Base-by-base conservation (phyloP, 2,888 invertebrate species). In the Tenodera sinensis region DNA sequence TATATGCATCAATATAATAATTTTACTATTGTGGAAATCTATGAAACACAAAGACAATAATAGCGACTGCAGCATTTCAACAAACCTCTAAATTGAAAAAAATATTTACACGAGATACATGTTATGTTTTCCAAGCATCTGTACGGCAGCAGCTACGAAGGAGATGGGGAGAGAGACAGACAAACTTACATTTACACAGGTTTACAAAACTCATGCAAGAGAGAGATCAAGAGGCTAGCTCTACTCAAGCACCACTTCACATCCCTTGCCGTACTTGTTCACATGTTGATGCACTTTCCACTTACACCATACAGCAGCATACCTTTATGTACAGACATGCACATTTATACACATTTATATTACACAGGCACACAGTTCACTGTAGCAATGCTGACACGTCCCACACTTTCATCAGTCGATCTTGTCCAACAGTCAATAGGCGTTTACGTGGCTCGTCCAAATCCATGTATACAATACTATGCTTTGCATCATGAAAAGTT, bases 341-440 rank as follows among this genome's bases (percentile, higher is more conserved):
- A 71, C 54, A 71, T 71, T 71, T 71, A 71, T 71, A 71, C 25
- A 71, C 54, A 71, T 71, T 71, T 71, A 71, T 71, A 71, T 71
- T 71, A 71, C 54, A 71, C 54, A 71, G 54, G 54, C 54, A 71
- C 54, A 71, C 54, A 82, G 28, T 82, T 87, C 87, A 93, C 90
- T 93, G 93, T 89, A 94, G 92, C 91, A 97, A 94, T 87, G 96
- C 96, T 89, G 96, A 95, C 90, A 97, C 95, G 93, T 98, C 98
- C 98, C 98, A 98, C 91, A 98, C 95, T 94, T 99, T 99, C 92
- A 99, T 98, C 91, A 99, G 95, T 92, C 98, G 96, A 94, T 99
- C 99, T 93, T 98, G 97, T 34, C 99, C 99, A 83, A 98, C 97
- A 4, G 99, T 98, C 90, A 98, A 95, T 92, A 99, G 95, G 92